Base-by-base conservation (phyloP, 2,888 invertebrate genomes). In the Diaphora mendica region DNA sequence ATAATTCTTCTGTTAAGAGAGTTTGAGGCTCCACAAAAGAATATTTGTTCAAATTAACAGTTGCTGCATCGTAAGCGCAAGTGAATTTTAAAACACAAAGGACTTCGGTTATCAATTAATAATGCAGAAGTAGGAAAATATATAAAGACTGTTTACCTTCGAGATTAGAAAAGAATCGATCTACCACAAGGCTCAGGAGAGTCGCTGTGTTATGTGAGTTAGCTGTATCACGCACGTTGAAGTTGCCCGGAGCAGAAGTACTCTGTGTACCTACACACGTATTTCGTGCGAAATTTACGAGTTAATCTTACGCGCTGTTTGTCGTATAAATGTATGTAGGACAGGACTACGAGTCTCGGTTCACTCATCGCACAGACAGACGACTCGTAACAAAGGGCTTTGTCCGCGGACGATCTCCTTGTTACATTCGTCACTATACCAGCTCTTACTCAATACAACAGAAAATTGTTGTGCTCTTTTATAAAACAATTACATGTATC, bases 291-390 rank as follows among this genome's bases (percentile, higher is more conserved):
- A 39, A 23, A 64, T 64, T 64, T 39, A 68, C 20, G 30, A 30
- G 30, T 68, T 68, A 33, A 68, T 68, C 51, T 51, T 20, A 51
- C 23, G 23, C 33, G 20, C 51, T 44, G 68, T 68, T 68, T 30
- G 48, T 30, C 20, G 48, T 30, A 68, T 48, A 23, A 68, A 26
- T 48, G 44, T 48, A 51, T 23, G 51, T 55, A 68, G 33, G 33
- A 44, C 2, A 68, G 33, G 33, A 44, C 2, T 30, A 26, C 30
- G 62, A 13, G 68, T 44, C 30, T 68, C 68, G 68, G 68, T 44
- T 68, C 51, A 33, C 68, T 33, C 68, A 42, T 51, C 51, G 30
- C 20, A 30, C 48, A 33, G 33, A 23, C 30, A 62, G 15, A 44
- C 11, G 15, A 44, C 11, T 44, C 33, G 68, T 51, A 68, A 68